These are phyloP conservation scores for Troides aeacus DNA, from an alignment of 2,888 invertebrate genomes.

Conservation along the genomic window DNA sequence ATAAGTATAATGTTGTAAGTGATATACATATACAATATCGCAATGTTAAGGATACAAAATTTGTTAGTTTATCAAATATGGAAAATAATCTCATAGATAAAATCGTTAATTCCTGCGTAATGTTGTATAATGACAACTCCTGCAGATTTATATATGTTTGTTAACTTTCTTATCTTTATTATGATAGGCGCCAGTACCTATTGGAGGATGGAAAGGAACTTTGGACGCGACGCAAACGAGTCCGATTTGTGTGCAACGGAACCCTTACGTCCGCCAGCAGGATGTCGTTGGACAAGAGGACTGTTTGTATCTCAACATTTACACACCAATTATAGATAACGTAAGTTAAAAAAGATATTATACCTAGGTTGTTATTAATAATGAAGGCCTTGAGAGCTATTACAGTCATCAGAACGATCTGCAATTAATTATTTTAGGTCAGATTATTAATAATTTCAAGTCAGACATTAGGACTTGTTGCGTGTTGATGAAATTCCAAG, in stretches of 20 bases:
- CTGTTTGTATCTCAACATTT: constrained; percentile 89
- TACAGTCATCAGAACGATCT: not conserved
- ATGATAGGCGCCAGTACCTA: constrained; percentile 82
- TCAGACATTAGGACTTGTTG: not conserved
- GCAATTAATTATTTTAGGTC: not conserved
- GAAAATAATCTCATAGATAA: too few relatives aligned
- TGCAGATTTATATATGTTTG: too few relatives aligned
- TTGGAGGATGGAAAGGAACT: constrained; percentile 81
- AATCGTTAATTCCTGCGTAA: too few relatives aligned
- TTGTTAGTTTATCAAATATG: too few relatives aligned
- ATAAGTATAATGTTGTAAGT: too few relatives aligned
- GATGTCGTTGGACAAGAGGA: constrained; percentile 87
- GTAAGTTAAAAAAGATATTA: constrained; percentile 41
- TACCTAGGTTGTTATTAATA: not conserved
- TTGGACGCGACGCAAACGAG: constrained; percentile 83
- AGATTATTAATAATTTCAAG: not conserved
- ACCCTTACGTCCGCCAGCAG: constrained; percentile 83
- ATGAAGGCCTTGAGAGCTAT: not conserved
- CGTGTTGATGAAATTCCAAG: not conserved
- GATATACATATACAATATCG: too few relatives aligned
- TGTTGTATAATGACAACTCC: too few relatives aligned
- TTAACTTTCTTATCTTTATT: too few relatives aligned
- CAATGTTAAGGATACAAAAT: too few relatives aligned
- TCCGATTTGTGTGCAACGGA: constrained; percentile 87
- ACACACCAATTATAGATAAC: constrained; percentile 65